Evolutionary conservation across 2,888 invertebrate species (phyloP).

Genomic region (Lepidocyrtinus sp.): DNA sequence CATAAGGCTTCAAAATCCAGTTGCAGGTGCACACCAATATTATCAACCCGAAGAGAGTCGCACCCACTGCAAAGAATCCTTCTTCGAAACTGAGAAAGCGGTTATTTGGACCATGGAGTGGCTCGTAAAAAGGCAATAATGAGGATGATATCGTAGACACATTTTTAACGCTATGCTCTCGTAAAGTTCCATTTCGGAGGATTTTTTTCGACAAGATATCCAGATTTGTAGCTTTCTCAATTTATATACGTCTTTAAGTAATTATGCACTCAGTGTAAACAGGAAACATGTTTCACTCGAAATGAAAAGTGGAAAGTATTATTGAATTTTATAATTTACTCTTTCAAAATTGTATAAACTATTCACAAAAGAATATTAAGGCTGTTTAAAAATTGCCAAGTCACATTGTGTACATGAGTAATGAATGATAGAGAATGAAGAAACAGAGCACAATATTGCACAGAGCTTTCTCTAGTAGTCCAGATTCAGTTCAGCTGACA

Average conservation of each 20-base stretch:
- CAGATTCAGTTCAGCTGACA: conserved; percentile 34
- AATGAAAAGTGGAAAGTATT: too few species aligned
- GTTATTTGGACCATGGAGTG: conserved; percentile 44
- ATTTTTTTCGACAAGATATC: background rate
- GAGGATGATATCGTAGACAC: background rate
- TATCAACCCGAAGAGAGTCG: conserved; percentile 40
- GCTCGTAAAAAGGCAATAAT: conserved; percentile 14
- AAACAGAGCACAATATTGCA: too few species aligned
- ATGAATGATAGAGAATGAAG: too few species aligned
- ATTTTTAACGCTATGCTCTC: background rate
- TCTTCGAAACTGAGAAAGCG: conserved; percentile 51
- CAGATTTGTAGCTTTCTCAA: conserved; percentile 6
- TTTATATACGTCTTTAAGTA: too few species aligned
- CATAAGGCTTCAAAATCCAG: conserved; percentile 53
- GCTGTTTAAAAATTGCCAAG: too few species aligned
- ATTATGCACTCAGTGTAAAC: too few species aligned
- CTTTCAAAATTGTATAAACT: too few species aligned
- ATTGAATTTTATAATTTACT: too few species aligned
- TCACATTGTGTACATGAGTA: too few species aligned
- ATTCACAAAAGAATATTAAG: too few species aligned
- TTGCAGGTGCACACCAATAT: conserved; percentile 43
- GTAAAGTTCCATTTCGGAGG: background rate
- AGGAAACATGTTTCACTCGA: too few species aligned
- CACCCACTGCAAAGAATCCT: conserved; percentile 47
- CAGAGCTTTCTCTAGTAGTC: too few species aligned